phyloP scores from a whole-genome alignment of 2,888 invertebrate genomes.

The Neelides folsomi region DNA sequence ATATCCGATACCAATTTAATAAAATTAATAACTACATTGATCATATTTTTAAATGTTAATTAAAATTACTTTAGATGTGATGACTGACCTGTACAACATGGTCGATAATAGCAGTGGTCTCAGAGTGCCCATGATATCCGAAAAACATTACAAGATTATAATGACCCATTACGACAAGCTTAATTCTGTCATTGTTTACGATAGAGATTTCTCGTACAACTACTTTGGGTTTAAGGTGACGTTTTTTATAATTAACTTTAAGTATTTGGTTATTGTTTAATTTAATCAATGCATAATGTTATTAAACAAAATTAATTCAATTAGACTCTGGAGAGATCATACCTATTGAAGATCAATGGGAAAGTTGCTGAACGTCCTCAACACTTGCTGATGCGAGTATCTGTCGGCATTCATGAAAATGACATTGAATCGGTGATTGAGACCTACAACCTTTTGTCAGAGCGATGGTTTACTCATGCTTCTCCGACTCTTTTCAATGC shows the following conservation, averaged over 20 bases:
- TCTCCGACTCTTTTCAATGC: conserved; percentile 95
- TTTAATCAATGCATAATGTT: not conserved
- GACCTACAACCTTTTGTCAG: conserved; percentile 89
- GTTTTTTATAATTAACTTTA: no score
- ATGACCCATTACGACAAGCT: conserved; percentile 73
- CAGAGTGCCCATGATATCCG: conserved; percentile 70
- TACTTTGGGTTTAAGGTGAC: conserved; percentile 90
- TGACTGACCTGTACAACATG: conserved; percentile 68
- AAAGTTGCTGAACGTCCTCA: conserved; percentile 94
- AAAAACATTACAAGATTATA: conserved; percentile 64
- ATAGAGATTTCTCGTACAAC: conserved; percentile 90
- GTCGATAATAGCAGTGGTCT: conserved; percentile 58
- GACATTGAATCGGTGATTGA: conserved; percentile 85
- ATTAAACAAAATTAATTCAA: conserved; percentile 8
- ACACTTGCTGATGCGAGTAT: conserved; percentile 95
- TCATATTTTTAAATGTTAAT: not conserved
- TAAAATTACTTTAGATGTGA: conserved; percentile 57
- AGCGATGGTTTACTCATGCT: conserved; percentile 88
- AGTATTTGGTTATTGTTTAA: not conserved
- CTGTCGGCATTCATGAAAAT: conserved; percentile 89
- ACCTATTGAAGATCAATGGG: conserved; percentile 76
- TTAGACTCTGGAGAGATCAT: conserved; percentile 82
- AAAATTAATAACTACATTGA: not conserved
- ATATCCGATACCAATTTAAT: conserved; percentile 2
- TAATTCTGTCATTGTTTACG: conserved; percentile 91